These are phyloP conservation scores for Cheilosia urbana DNA, from an alignment of 2,888 invertebrate genomes.

Conservation along the genomic window DNA sequence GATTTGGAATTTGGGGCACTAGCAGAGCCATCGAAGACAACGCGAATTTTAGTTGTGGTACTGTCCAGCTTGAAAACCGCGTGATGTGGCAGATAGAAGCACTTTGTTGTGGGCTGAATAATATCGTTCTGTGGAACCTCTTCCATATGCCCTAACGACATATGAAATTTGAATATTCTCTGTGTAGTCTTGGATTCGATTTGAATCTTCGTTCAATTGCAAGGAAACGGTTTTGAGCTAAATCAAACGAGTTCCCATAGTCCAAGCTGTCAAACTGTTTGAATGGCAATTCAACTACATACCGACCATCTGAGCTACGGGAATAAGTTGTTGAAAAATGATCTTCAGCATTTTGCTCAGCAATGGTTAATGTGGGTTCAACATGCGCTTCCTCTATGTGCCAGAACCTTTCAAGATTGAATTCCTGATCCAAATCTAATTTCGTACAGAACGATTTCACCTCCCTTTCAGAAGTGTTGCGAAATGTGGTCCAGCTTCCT, in stretches of 20 bases:
- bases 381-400: too few species aligned
- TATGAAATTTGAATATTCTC: background rate
- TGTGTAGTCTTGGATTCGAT: background rate
- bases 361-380: background rate
- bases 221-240: background rate
- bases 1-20: background rate
- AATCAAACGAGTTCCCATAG: background rate
- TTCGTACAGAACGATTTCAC: too few species aligned
- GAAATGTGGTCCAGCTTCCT: too few species aligned
- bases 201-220: background rate
- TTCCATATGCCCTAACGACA: conserved; percentile 2
- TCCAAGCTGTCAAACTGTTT: background rate
- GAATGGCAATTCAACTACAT: background rate
- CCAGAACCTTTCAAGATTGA: too few species aligned
- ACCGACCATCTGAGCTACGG: conserved; percentile 3
- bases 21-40: conserved; percentile 2
- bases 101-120: background rate
- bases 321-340: background rate
- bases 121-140: background rate
- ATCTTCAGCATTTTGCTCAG: background rate
- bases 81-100: conserved; percentile 1
- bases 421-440: too few species aligned
- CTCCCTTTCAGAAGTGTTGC: too few species aligned
- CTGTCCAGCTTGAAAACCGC: background rate
- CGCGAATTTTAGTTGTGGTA: conserved; percentile 1